A percentile compares a stretch with the other conserved stretches of the same genome.
phyloP scores from a whole-genome alignment of 2,888 invertebrate genomes.

The Cyclophora punctaria region DNA sequence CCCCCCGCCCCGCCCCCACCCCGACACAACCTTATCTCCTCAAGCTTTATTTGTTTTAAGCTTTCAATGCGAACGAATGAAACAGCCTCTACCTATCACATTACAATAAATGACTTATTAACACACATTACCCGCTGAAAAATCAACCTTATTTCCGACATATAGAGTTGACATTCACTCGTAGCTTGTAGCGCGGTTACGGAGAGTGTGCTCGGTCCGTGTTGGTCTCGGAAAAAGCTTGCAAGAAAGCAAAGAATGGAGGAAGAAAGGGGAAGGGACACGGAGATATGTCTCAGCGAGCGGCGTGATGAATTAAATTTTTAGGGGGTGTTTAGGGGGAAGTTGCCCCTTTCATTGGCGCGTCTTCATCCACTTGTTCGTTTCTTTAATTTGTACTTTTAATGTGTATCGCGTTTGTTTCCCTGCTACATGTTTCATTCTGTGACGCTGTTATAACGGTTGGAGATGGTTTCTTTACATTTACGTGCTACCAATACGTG shows the following conservation, averaged over 20 bases:
- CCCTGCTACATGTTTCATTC: not conserved
- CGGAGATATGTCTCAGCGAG: constrained; percentile 72
- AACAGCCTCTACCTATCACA: constrained; percentile 53
- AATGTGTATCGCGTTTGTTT: constrained; percentile 27
- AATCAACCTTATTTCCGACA: fast-evolving
- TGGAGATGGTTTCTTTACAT: too few relatives aligned
- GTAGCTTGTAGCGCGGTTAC: constrained; percentile 4
- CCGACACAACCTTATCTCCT: constrained; percentile 61
- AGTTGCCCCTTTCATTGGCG: constrained; percentile 62
- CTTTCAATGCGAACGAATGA: constrained; percentile 68
- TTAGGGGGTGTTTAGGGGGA: constrained; percentile 63
- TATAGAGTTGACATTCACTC: constrained; percentile 21
- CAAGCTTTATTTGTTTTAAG: constrained; percentile 72
- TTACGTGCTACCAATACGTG: too few relatives aligned
- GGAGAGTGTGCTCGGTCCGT: constrained; percentile 39
- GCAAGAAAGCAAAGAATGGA: constrained; percentile 73
- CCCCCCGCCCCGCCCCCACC: constrained; percentile 53
- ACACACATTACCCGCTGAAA: constrained; percentile 8
- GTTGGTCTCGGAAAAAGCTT: constrained; percentile 66
- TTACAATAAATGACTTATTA: constrained; percentile 33
- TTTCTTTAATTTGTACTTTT: constrained; percentile 65
- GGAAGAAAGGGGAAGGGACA: constrained; percentile 68
- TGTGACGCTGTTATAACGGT: too few relatives aligned
- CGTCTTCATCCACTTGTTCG: constrained; percentile 61
- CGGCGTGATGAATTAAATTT: constrained; percentile 74